Evolutionary conservation across 92 coral and sea anemone species (phyloP).

Genomic region (Porites divaricata): DNA sequence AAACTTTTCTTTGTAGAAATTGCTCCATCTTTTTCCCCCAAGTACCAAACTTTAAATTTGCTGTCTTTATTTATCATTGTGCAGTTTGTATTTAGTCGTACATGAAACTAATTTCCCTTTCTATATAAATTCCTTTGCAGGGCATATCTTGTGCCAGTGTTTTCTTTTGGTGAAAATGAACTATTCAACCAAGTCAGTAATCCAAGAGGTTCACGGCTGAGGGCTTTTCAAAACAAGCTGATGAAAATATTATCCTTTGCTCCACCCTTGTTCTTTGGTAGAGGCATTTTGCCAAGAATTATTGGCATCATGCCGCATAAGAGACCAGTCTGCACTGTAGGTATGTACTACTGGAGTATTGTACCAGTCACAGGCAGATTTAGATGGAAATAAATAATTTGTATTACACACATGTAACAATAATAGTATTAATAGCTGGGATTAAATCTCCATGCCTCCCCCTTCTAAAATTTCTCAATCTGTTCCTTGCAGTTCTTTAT

Average conservation of each 20-base stretch:
- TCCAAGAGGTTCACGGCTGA: conserved; percentile 89
- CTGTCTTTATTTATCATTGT: too few relatives aligned
- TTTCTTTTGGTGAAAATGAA: conserved; percentile 99
- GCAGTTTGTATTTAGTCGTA: too few relatives aligned
- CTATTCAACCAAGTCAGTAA: conserved; percentile 84
- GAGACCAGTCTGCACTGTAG: conserved; percentile 86
- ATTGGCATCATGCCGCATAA: conserved; percentile 86
- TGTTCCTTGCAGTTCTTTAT: too few relatives aligned
- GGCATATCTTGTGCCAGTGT: conserved; percentile 95
- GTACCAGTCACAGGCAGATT: neutral
- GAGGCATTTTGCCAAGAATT: conserved; percentile 72
- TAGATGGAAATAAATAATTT: too few relatives aligned
- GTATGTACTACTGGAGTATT: conserved; percentile 54
- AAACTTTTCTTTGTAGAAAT: too few relatives aligned
- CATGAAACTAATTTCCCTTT: neutral
- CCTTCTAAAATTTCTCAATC: too few relatives aligned
- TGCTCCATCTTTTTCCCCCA: too few relatives aligned
- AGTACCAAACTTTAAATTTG: too few relatives aligned
- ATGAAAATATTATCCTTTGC: conserved; percentile 91
- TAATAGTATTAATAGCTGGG: too few relatives aligned
- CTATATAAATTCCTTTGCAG: conserved; percentile 44
- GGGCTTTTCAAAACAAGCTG: conserved; percentile 75
- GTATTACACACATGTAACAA: too few relatives aligned
- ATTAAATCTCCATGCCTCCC: too few relatives aligned
- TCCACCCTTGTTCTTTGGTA: conserved; percentile 93